Percentiles rank a stretch among this genome's conserved stretches.
These are phyloP conservation scores for Diaprepes abbreviatus DNA, from an alignment of 2,888 invertebrate species.

Conservation along the genomic window DNA sequence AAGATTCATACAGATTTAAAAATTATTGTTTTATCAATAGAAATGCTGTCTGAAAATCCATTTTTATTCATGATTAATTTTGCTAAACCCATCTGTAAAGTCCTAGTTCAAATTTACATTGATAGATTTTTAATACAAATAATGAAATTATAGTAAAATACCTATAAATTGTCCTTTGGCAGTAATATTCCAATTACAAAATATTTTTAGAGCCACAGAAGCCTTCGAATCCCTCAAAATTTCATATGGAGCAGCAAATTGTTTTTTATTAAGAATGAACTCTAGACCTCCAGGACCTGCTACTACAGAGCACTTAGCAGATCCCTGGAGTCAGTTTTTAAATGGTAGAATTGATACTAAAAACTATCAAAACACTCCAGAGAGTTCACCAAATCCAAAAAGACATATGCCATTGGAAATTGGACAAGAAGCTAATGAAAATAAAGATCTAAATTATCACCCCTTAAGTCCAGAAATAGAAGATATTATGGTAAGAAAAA, in stretches of 20 bases:
- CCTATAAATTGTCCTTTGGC: too few species aligned
- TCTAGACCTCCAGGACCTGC: constrained; percentile 77
- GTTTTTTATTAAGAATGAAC: constrained; percentile 92
- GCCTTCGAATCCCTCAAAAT: constrained; percentile 88
- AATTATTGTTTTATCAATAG: too few species aligned
- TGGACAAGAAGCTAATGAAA: constrained; percentile 69
- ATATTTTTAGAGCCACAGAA: constrained; percentile 79
- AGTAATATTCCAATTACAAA: too few species aligned
- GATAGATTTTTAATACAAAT: too few species aligned
- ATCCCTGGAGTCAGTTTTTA: constrained; percentile 89
- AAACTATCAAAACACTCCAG: constrained; percentile 55
- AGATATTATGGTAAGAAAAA: constrained; percentile 51
- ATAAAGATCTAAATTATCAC: constrained; percentile 70
- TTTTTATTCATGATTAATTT: too few species aligned
- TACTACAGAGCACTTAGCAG: constrained; percentile 74
- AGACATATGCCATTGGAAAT: constrained; percentile 66
- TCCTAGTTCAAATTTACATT: too few species aligned
- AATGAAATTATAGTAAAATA: too few species aligned
- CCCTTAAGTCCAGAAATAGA: constrained; percentile 82
- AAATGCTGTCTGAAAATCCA: too few species aligned
- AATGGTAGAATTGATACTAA: constrained; percentile 68
- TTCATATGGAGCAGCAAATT: constrained; percentile 87
- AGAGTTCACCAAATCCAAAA: constrained; percentile 58
- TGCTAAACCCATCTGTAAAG: too few species aligned
- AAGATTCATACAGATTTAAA: too few species aligned